phyloP scores from a whole-genome alignment of 2,797 vertebrate genomes.

The Acipenser oxyrinchus region DNA sequence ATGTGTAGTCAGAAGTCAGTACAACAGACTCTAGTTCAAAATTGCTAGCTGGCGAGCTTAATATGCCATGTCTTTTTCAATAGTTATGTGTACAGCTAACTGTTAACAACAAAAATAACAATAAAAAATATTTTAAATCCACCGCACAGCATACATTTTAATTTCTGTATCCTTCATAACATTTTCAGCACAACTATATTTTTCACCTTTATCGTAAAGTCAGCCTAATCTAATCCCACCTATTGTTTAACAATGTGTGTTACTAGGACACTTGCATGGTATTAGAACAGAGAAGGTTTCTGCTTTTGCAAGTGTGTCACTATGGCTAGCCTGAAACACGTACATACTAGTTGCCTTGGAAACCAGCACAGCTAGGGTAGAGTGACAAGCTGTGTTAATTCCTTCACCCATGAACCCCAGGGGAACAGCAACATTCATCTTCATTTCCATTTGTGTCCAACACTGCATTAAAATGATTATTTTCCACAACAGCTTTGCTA shows the following conservation, averaged over 20 bases:
- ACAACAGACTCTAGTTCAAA: too few relatives aligned
- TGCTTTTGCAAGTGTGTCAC: constrained; percentile 67
- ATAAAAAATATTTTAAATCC: too few relatives aligned
- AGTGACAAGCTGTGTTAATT: constrained; percentile 73
- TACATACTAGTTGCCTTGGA: constrained; percentile 66
- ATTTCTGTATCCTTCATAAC: neutral
- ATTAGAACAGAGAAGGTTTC: constrained; percentile 55
- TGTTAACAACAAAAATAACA: too few relatives aligned
- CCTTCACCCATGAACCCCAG: constrained; percentile 69
- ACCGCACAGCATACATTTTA: too few relatives aligned
- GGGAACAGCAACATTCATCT: constrained; percentile 62
- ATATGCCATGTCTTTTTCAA: too few relatives aligned
- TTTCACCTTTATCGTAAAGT: neutral
- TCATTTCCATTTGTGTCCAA: constrained; percentile 52
- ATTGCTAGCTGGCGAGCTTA: too few relatives aligned
- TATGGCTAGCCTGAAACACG: constrained; percentile 57
- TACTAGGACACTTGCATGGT: constrained; percentile 49
- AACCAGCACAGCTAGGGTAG: constrained; percentile 63
- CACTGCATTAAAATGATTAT: constrained; percentile 49
- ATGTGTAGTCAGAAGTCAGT: too few relatives aligned
- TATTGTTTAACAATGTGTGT: constrained; percentile 22
- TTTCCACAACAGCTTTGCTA: constrained; percentile 32
- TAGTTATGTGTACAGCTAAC: too few relatives aligned
- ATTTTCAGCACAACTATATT: too few relatives aligned
- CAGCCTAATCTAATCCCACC: neutral